A percentile compares a stretch with the other conserved stretches of the same genome.
Conservation (phyloP, 37 sponge, comb jelly and placozoan genomes). For the Trichoplax adhaerens region DNA sequence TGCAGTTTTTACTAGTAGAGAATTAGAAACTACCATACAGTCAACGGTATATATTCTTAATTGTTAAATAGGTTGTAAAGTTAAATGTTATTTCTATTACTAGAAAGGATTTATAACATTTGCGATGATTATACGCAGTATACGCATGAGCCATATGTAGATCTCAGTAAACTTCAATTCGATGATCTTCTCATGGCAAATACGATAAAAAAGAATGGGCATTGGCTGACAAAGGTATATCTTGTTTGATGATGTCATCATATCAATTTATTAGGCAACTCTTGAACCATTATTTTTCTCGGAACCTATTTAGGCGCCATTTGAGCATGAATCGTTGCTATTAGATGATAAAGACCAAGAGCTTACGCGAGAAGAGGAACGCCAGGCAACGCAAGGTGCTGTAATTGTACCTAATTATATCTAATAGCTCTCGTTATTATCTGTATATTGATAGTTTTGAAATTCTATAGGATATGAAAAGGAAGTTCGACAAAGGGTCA, state of each 20-base stretch:
- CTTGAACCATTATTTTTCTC: background rate
- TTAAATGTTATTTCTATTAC: no score
- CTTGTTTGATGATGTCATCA: no score
- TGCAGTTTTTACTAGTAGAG: conserved; percentile 40
- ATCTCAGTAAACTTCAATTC: conserved; percentile 18
- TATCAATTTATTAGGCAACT: no score
- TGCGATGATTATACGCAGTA: background rate
- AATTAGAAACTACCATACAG: conserved; percentile 27
- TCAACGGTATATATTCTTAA: conserved; percentile 22
- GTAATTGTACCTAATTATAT: no score
- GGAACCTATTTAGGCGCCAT: conserved; percentile 30
- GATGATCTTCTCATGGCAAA: conserved; percentile 28
- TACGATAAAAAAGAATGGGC: conserved; percentile 13
- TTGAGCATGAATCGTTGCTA: conserved; percentile 70
- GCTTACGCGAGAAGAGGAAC: conserved; percentile 20
- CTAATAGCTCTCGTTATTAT: no score
- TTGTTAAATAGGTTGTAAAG: no score
- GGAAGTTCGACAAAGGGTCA: no score
- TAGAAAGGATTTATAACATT: no score
- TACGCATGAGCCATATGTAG: background rate
- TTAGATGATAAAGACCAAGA: conserved; percentile 37
- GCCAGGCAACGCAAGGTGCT: conserved; percentile 24
- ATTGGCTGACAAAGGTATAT: conserved; percentile 46
- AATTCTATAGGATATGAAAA: no score
- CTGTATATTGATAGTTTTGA: no score